Evolutionary conservation across 1,140 invertebrate species (phyloP).

Genomic region (Galleria mellonella): DNA sequence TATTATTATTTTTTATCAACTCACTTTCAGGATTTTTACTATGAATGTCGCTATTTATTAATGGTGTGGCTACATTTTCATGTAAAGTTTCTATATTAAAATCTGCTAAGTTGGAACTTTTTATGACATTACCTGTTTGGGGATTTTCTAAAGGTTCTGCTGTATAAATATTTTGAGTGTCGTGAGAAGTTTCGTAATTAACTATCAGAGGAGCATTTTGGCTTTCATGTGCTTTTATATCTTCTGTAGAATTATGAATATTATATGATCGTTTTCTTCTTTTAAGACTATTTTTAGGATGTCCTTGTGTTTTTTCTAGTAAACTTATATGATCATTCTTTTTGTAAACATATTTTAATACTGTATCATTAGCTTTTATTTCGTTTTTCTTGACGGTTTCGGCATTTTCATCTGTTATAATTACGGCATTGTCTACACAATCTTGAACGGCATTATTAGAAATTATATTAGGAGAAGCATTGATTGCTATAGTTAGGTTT

Average conservation of each 20-base stretch:
- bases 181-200: slow-evolving; percentile 37
- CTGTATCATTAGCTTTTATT: slow-evolving; percentile 19
- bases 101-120: slow-evolving; percentile 40
- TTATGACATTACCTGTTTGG: slow-evolving; percentile 24
- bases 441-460: neutral
- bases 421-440: neutral
- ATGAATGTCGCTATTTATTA: slow-evolving; percentile 5
- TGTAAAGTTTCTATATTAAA: slow-evolving; percentile 54
- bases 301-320: slow-evolving; percentile 32
- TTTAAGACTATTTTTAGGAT: slow-evolving; percentile 40
- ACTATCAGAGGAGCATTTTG: slow-evolving; percentile 23
- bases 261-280: slow-evolving; percentile 39
- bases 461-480: neutral
- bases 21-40: slow-evolving; percentile 1
- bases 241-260: neutral
- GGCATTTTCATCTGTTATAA: neutral
- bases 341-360: slow-evolving; percentile 41
- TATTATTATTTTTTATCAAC: neutral
- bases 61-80: slow-evolving; percentile 1
- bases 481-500: neutral
- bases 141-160: neutral
- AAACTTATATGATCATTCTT: slow-evolving; percentile 20
- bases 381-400: neutral
- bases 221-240: slow-evolving; percentile 6
- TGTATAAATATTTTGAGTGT: neutral